These are phyloP conservation scores for Babyrousa celebensis DNA, from an alignment of 2,797 vertebrate species.

Conservation along the genomic window DNA sequence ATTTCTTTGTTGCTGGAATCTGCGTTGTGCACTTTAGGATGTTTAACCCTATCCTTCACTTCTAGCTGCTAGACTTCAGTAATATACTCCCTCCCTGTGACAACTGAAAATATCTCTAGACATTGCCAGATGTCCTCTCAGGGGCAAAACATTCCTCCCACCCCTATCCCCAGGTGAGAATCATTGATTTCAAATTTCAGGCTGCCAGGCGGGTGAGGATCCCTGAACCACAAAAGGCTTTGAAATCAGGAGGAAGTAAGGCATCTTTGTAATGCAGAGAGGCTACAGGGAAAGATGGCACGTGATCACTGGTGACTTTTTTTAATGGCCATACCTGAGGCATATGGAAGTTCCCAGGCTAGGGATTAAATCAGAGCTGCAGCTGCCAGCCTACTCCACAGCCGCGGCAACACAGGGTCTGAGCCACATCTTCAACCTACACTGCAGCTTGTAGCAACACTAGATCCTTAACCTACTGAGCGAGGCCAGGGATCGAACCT, in stretches of 20 bases:
- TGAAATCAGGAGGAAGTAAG: background rate
- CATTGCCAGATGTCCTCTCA: background rate
- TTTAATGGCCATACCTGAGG: no score
- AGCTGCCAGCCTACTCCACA: no score
- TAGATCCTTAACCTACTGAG: no score
- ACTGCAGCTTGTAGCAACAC: no score
- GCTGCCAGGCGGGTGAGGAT: background rate
- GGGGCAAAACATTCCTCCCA: background rate
- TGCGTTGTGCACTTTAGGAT: background rate
- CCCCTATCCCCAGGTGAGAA: background rate
- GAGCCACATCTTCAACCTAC: no score
- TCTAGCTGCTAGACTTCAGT: background rate
- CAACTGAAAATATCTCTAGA: conserved; percentile 7
- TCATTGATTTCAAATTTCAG: background rate
- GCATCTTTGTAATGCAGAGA: background rate
- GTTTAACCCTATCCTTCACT: conserved; percentile 3
- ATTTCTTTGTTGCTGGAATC: background rate
- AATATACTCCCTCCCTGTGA: background rate
- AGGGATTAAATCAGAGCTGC: no score
- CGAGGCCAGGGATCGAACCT: no score
- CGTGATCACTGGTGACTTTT: background rate
- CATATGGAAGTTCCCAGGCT: no score
- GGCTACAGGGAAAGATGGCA: background rate
- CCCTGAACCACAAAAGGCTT: background rate
- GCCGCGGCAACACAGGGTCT: no score